Base-by-base conservation (phyloP, 1,140 invertebrate genomes). In the Protaetia brevitarsis region DNA sequence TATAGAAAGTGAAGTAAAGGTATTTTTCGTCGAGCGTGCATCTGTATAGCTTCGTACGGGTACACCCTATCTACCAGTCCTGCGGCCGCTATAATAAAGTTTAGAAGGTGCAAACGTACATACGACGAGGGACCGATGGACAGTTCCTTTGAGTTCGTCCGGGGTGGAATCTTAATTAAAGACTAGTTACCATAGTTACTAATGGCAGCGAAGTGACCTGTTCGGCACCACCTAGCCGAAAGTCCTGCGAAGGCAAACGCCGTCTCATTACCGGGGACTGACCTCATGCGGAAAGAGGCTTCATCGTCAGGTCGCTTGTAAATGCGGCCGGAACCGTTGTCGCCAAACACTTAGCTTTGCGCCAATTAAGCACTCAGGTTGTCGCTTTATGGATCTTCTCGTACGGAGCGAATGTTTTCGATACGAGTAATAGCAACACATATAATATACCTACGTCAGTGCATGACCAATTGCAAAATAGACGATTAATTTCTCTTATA, bases 131-230 rank as follows among this genome's bases (percentile, higher is more conserved):
- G 41, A n/a, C n/a, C n/a, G n/a, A n/a, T 51, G 41, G 41, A 51
- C 41, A 51, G 41, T 51, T 51, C 41, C 41, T 51, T 51, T 51
- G 41, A 51, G 41, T 16, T 51, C 16, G 19, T 19, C 41, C 19
- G 19, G 19, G 11, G 41, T 16, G 41, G 41, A 51, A 51, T 51
- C 41, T 51, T 51, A 51, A 51, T 51, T 51, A 51, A 51, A 51
- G 41, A 51, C 41, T 51, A 51, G 41, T 51, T 51, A 23, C 19
- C 19, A 51, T 51, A 51, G 41, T 51, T 51, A 51, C 41, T 51
- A 51, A 51, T 51, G 41, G 41, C 41, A 11, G 26, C 41, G 41
- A 23, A 19, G 41, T 51, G 41, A 51, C 41, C 41, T 51, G 41
- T 51, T 51, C 41, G 41, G 41, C 41, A 51, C n/a, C n/a, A n/a